phyloP scores from a whole-genome alignment of 2,888 invertebrate genomes.

The Stenotaenia linearis region DNA sequence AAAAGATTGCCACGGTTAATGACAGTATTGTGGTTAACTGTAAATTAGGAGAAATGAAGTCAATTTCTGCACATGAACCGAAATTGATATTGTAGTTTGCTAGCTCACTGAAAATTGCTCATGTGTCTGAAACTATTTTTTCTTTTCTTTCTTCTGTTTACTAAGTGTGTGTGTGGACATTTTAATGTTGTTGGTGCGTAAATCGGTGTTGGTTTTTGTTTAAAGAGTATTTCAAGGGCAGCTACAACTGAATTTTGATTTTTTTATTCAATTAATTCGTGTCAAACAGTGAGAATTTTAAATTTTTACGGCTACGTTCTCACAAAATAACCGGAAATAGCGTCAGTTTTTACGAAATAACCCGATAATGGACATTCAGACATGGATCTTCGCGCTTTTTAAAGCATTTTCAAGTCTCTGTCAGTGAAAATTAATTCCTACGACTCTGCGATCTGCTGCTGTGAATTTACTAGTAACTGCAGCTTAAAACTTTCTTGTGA shows the following conservation, averaged over 20 bases:
- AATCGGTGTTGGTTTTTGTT: no score
- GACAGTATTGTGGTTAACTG: background rate
- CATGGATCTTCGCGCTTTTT: background rate
- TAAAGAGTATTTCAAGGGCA: no score
- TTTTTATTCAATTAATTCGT: no score
- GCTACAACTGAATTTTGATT: no score
- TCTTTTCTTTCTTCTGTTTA: background rate
- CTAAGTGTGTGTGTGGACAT: background rate
- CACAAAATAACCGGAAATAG: no score
- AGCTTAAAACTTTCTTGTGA: background rate
- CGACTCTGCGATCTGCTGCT: background rate
- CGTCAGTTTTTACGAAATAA: no score
- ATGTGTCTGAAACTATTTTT: no score
- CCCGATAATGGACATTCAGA: no score
- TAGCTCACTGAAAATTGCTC: conserved; percentile 1
- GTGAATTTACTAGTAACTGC: background rate
- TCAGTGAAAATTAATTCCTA: background rate
- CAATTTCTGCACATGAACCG: background rate
- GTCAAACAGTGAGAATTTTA: no score
- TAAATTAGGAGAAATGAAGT: background rate
- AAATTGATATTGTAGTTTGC: background rate
- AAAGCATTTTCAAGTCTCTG: background rate
- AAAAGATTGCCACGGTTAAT: no score
- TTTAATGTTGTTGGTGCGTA: background rate
- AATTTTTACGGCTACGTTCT: no score